phyloP scores from a whole-genome alignment of 2,113 vertebrate species.

The Bothrops jararaca region DNA sequence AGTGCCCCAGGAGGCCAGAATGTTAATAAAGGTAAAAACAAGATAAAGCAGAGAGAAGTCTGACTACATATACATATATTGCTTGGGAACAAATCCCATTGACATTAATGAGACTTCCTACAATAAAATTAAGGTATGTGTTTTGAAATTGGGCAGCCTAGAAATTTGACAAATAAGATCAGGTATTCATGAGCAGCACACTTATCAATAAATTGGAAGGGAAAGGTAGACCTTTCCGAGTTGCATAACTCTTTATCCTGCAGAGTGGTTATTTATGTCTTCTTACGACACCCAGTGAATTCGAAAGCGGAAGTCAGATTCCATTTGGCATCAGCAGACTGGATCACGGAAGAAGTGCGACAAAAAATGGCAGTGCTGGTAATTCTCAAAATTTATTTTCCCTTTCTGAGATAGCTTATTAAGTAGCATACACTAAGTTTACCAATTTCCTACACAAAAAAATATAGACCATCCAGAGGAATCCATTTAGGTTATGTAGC shows the following conservation, averaged over 20 bases:
- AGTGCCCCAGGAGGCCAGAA: constrained; percentile 92
- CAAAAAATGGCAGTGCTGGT: constrained; percentile 80
- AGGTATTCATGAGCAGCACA: no score
- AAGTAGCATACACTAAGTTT: neutral
- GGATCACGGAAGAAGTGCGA: constrained; percentile 83
- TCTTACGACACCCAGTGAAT: constrained; percentile 72
- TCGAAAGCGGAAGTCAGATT: constrained; percentile 92
- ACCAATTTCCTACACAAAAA: neutral
- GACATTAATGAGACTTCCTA: neutral
- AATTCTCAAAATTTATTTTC: constrained; percentile 1
- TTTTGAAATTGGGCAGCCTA: neutral
- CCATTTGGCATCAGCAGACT: constrained; percentile 86
- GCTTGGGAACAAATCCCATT: neutral
- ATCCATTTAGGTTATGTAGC: neutral
- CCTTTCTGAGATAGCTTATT: neutral
- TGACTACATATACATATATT: neutral
- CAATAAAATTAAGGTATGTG: neutral
- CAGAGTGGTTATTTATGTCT: neutral
- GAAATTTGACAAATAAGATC: neutral
- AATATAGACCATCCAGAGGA: neutral
- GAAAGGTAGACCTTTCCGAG: neutral
- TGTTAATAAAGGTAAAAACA: constrained; percentile 88
- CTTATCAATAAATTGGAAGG: neutral
- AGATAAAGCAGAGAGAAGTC: neutral
- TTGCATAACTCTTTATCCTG: neutral